Percentiles rank a stretch among this genome's conserved stretches.
Conservation (phyloP, 2,113 vertebrate species). For the Cyanoderma ruficeps region DNA sequence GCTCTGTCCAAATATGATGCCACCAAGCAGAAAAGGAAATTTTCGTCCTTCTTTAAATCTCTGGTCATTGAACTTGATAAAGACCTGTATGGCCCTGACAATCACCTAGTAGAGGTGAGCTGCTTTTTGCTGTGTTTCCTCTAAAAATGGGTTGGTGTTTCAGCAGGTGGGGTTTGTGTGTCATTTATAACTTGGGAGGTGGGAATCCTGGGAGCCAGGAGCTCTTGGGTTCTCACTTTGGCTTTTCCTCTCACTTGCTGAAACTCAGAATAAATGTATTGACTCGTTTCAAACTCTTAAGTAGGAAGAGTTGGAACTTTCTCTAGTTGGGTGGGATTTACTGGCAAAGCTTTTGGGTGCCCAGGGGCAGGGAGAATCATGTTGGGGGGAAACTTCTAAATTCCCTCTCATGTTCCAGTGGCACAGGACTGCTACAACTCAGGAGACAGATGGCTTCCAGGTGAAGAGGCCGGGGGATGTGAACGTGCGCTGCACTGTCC, state of each 20-base stretch:
- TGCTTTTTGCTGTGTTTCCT: slow-evolving; percentile 17
- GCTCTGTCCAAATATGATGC: slow-evolving; percentile 98
- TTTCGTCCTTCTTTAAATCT: slow-evolving; percentile 99
- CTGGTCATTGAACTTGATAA: slow-evolving; percentile 99
- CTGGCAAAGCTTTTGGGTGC: neutral
- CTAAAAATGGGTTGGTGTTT: neutral
- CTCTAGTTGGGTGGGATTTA: neutral
- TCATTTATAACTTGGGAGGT: neutral
- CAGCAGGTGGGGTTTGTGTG: neutral
- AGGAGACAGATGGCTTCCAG: slow-evolving; percentile 99
- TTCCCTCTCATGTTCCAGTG: slow-evolving; percentile 76
- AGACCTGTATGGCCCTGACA: slow-evolving; percentile 98
- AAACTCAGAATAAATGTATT: neutral
- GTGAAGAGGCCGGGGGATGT: slow-evolving; percentile 98
- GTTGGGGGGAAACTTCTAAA: neutral
- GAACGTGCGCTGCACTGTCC: slow-evolving; percentile 95
- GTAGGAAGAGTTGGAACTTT: neutral
- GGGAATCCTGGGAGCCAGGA: neutral
- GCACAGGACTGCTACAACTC: slow-evolving; percentile 98
- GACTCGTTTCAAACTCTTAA: neutral
- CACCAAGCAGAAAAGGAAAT: slow-evolving; percentile 98
- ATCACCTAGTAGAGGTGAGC: slow-evolving; percentile 97
- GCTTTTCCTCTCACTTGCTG: neutral
- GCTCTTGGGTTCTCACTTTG: neutral
- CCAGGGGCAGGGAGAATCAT: neutral